Base-by-base conservation (phyloP, 2,797 vertebrate genomes). In the Fistularia tabacaria region DNA sequence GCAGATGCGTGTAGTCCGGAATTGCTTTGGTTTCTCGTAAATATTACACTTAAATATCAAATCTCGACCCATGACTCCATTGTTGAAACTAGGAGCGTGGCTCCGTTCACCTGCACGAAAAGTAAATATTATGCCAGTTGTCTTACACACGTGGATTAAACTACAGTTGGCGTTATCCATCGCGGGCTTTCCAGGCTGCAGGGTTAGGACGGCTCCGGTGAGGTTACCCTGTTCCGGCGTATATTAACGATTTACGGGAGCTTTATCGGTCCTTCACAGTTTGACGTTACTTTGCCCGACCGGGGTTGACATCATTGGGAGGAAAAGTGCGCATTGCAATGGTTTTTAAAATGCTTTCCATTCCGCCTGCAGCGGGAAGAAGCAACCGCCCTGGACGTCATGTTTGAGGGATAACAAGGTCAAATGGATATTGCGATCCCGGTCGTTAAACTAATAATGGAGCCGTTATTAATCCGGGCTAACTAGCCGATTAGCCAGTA, bases 401-500 rank as follows among this genome's bases (percentile, higher is more conserved):
- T 10, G 4, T 45, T 45, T 7, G 7, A 14, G 10, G 7, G 6
- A 11, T 6, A 1, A 12, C 0, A 6, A 62, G n/a, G 15, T 40
- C 0, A 1, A 43, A 37, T 44, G 45, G 46, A 57, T 7, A 57
- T 14, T 3, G 36, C 7, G 7, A 36, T 14, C 9, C 1, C 6
- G 1, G 39, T 46, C 6, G 36, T 38, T 8, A 6, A 9, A 14
- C 6, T 36, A 3, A 11, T 42, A 49, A 6, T 40, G 15, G 61
- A 14, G 43, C 64, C 25, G 13, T 46, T 59, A 9, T 71, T 10
- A 36, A 5, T 42, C 40, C 37, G 38, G 48, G 65, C 71, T 64
- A 64, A 48, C 11, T 52, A 55, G 72, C 48, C 47, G 53, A 59
- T 66, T 59, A 70, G 74, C 66, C 42, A 10, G 6, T 64, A 78